Base-by-base conservation (phyloP, 2,797 vertebrate species). In the Melanotaenia pygmaea region DNA sequence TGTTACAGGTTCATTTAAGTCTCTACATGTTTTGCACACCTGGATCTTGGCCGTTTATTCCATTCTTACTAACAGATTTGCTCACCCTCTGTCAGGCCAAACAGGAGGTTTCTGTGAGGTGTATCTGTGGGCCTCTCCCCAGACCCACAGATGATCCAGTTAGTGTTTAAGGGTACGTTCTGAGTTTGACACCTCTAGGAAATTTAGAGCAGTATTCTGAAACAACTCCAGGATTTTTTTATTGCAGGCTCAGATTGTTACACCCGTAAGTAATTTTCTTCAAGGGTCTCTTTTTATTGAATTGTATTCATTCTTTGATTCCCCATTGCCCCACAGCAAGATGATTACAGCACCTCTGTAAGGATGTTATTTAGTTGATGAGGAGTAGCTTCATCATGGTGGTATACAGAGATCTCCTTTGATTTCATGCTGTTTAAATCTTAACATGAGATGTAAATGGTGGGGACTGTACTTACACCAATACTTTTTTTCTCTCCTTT, bases 11-110 rank as follows among this genome's bases (percentile, higher is more conserved):
- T 24, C 56, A 34, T 50, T 32, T 66, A 5, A 5, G 63, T 67
- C 12, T 58, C 59, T 58, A 67, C 35, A 26, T 34, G 50, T 11
- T 50, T 59, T 54, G 24, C 1, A 40, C 35, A 73, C 61, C 56
- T 60, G 71, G 57, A 60, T 38, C 38, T 22, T 64, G 28, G 43
- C 35, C 64, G 45, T 60, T 73, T 73, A 53, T 47, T 30, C 54
- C 16, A 38, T 38, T 68, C 28, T 59, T 18, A 20, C 37, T 67
- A 58, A 34, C 59, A 67, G 59, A 30, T 50, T 34, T 1, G 22
- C n/a, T 38, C 14, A 37, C 40, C 37, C 53, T 64, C 47, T 37
- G 11, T 59, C 30, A 68, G 45, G 53, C 8, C 34, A 11, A 0
- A 63, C 53, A 28, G 16, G 0, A 53, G 59, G 66, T n/a, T 35